Evolutionary conservation across 2,113 vertebrate genomes (phyloP).

Genomic region (Cephalopterus ornatus): DNA sequence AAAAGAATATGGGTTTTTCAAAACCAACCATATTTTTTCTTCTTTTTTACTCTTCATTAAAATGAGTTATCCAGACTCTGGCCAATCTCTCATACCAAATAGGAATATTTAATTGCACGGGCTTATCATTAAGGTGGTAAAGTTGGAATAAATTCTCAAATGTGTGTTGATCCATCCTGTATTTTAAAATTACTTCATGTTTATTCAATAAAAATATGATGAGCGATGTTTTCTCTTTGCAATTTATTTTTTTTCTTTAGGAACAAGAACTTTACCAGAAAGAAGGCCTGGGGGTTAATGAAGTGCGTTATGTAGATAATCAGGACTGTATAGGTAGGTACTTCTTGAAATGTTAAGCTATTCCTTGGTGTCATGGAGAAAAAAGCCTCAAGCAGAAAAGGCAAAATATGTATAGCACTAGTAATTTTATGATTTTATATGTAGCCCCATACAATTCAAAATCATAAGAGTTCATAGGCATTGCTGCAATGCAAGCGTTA

Average conservation of each 20-base stretch:
- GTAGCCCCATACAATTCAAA: background rate
- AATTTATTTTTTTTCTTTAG: constrained; percentile 15
- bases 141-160: background rate
- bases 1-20: background rate
- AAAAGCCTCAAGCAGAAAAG: background rate
- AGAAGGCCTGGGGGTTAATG: constrained; percentile 95
- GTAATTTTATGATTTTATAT: background rate
- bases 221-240: background rate
- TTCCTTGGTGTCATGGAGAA: background rate
- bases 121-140: background rate
- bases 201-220: background rate
- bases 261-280: constrained; percentile 97
- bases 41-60: background rate
- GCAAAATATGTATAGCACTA: background rate
- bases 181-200: background rate
- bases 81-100: background rate
- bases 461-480: background rate
- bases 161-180: background rate
- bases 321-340: constrained; percentile 96
- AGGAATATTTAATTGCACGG: background rate
- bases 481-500: background rate
- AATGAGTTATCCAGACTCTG: background rate
- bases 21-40: background rate
- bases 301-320: constrained; percentile 98
- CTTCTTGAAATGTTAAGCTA: background rate